Conservation (phyloP, 2,113 vertebrate species). For the Gymnorhina tibicen region DNA sequence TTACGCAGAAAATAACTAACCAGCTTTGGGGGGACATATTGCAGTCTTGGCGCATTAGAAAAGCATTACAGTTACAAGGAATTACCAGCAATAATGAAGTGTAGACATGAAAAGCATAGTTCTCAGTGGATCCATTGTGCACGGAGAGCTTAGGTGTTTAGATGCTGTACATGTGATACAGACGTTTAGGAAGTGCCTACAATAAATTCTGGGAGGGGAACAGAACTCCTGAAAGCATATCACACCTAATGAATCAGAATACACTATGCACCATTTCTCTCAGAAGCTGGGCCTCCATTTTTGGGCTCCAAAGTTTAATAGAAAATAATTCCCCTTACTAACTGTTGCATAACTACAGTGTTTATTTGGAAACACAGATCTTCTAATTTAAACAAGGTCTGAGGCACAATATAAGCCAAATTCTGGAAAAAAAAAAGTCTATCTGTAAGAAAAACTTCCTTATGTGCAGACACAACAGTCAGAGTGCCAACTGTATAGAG, state of each 20-base stretch:
- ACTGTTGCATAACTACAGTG: neutral
- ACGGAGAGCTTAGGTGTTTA: neutral
- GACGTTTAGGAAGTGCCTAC: neutral
- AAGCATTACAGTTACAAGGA: neutral
- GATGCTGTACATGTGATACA: neutral
- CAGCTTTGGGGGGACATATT: neutral
- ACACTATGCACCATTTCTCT: neutral
- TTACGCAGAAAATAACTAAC: neutral
- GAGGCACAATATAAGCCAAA: neutral
- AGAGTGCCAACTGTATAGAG: neutral
- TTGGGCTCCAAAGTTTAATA: neutral
- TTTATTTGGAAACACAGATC: neutral
- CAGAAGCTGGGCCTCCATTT: neutral
- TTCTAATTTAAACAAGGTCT: neutral
- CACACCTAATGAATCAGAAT: neutral
- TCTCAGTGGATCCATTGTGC: neutral
- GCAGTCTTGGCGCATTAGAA: neutral
- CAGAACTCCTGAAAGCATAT: neutral
- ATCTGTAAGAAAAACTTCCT: neutral
- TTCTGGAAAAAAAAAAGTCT: neutral
- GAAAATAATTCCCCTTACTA: neutral
- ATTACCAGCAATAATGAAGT: neutral
- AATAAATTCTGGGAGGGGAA: neutral
- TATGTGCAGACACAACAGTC: neutral
- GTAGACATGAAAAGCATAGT: neutral